Conservation (phyloP, 2,113 vertebrate species). For the Sebastes fasciatus region DNA sequence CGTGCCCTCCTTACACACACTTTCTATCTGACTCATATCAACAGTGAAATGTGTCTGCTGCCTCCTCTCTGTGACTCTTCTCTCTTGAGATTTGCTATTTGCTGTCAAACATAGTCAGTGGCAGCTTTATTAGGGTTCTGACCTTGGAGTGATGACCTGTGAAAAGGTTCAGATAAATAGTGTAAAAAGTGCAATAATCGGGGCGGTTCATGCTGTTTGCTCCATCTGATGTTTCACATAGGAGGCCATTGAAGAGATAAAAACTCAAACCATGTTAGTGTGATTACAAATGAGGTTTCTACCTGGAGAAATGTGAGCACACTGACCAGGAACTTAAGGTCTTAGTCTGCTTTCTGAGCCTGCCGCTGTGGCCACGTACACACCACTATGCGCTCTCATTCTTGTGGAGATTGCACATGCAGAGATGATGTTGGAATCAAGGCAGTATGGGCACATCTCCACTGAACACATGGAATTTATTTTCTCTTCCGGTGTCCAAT, state of each 20-base stretch:
- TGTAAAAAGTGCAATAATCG: not conserved
- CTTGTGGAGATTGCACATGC: not conserved
- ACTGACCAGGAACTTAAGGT: not conserved
- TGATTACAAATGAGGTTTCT: not conserved
- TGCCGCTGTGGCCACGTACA: not conserved
- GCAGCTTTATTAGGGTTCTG: not conserved
- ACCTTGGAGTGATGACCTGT: not conserved
- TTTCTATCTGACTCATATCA: conserved; percentile 16
- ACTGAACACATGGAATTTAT: not conserved
- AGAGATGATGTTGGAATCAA: not conserved
- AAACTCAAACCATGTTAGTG: not conserved
- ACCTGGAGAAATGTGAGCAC: not conserved
- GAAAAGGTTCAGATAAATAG: not conserved
- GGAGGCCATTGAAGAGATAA: not conserved
- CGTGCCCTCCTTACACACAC: not conserved
- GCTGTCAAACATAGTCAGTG: not conserved
- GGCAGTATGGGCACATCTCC: not conserved
- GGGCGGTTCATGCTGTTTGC: not conserved
- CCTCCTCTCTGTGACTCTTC: not conserved
- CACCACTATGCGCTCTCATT: not conserved
- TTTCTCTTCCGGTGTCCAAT: not conserved
- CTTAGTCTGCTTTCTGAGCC: not conserved
- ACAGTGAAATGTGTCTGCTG: not conserved
- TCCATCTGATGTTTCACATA: not conserved
- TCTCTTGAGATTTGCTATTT: conserved; percentile 5